Evolutionary conservation across 2,888 invertebrate genomes (phyloP), one percentile per base, ranked within the genome.

Genomic region (Argyresthia goedartella): DNA sequence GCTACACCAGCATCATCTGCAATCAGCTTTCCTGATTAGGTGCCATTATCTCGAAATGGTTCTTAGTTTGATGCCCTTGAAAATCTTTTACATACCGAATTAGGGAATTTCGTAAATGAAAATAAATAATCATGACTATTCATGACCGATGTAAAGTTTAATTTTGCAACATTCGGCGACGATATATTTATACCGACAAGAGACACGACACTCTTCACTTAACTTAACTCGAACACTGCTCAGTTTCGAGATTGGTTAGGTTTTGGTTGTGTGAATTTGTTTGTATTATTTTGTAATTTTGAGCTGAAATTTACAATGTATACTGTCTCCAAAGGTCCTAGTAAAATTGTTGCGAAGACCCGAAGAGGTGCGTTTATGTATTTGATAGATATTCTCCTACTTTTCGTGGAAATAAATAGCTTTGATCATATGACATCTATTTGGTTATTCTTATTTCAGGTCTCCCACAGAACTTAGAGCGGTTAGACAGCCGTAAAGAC

Each of bases 341-440:
- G 94, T 82, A 95, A 95, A 88, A 93, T 95, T 75, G 94, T 94
- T 65, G 93, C 95, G 57, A 95, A 95, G 89, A 93, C 95, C 60
- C 89, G 94, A 67, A 89, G 95, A 89, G 93, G 95, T 93, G 1
- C 13, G 51, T 47, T 34, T 48, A 49, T 4, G n/a, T 39, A 8
- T 11, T 9, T 39, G 39, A 9, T 11, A 39, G 39, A 39, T 33
- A 33, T n/a, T 35, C n/a, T 14, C 25, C 25, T 2, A 25, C 3
- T 25, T 25, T 25, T 25, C 25, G 6, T 25, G 25, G 6, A 25
- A 25, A 25, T 35, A 35, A n/a, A 13, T 25, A 35, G n/a, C n/a
- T 50, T 41, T 48, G 52, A 50, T 53, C 53, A 53, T 52, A 46
- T 14, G 39, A 51, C 16, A 14, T 55, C 50, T 53, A 51, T 25